phyloP scores from a whole-genome alignment of 2,888 invertebrate species.

The Mythimna loreyi region DNA sequence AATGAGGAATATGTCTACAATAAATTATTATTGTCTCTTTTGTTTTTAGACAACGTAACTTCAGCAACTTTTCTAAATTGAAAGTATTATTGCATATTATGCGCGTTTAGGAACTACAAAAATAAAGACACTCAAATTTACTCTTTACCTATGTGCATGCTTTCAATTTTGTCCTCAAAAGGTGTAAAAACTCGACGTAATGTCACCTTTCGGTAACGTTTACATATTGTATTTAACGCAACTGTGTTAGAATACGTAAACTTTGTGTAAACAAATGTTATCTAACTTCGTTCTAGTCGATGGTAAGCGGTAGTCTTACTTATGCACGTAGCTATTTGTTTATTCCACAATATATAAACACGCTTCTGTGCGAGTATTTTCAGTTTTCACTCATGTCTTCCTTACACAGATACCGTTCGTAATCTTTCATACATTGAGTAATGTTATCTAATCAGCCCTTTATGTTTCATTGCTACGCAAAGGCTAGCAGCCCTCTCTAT shows the following conservation, averaged over 20 bases:
- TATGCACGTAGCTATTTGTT: conserved; percentile 31
- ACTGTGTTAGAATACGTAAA: conserved; percentile 41
- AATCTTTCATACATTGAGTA: no score
- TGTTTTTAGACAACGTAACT: neutral
- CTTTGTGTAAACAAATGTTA: conserved; percentile 48
- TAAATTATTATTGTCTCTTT: neutral
- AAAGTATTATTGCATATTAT: neutral
- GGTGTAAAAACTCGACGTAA: neutral
- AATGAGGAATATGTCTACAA: no score
- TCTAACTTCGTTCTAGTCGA: conserved; percentile 53
- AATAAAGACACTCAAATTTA: neutral
- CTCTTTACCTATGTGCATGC: neutral
- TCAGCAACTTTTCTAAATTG: neutral
- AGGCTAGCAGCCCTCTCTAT: no score
- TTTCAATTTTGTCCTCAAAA: neutral
- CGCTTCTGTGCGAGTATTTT: conserved; percentile 28
- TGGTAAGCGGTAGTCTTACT: conserved; percentile 35
- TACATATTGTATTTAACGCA: conserved; percentile 33
- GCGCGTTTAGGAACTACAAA: neutral
- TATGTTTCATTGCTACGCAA: no score
- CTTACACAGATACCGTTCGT: neutral
- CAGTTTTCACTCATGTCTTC: conserved; percentile 31
- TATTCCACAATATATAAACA: conserved; percentile 32
- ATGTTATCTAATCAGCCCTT: no score
- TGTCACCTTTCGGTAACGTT: conserved; percentile 25